These are phyloP conservation scores for Stigmatopora argus DNA, from an alignment of 2,113 vertebrate genomes.

Conservation along the genomic window DNA sequence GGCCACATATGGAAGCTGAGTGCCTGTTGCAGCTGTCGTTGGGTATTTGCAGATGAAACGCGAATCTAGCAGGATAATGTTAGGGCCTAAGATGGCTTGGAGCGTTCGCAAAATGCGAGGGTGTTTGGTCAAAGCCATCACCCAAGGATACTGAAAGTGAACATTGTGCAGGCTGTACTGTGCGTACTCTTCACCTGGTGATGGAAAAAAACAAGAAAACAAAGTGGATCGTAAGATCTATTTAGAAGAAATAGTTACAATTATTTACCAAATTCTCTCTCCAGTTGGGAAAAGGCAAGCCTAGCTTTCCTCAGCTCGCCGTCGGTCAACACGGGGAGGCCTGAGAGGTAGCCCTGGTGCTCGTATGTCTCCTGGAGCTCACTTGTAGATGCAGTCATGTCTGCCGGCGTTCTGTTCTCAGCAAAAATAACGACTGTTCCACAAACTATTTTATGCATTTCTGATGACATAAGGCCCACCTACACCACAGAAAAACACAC, in stretches of 20 bases:
- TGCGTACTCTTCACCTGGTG: constrained; percentile 67
- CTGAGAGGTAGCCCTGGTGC: constrained; percentile 64
- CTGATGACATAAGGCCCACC: background rate
- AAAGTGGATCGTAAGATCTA: background rate
- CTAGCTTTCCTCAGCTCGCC: constrained; percentile 60
- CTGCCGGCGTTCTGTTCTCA: background rate
- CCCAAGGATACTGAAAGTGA: constrained; percentile 71
- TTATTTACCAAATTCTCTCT: constrained; percentile 68
- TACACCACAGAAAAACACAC: constrained; percentile 12
- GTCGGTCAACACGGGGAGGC: constrained; percentile 56
- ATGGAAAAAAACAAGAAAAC: background rate
- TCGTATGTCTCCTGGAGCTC: constrained; percentile 45
- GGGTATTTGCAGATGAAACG: constrained; percentile 80
- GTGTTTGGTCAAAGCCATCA: constrained; percentile 65
- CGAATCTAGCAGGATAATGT: constrained; percentile 74
- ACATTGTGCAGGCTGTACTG: constrained; percentile 75
- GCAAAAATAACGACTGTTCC: background rate
- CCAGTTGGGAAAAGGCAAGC: constrained; percentile 60
- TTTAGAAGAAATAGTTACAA: background rate
- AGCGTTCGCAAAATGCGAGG: constrained; percentile 57
- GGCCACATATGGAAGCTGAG: constrained; percentile 67
- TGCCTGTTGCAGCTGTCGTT: background rate
- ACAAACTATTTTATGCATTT: constrained; percentile 4
- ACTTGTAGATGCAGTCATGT: constrained; percentile 39
- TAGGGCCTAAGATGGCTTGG: constrained; percentile 61